phyloP scores from a whole-genome alignment of 2,888 invertebrate species.

The Agelastica alni region DNA sequence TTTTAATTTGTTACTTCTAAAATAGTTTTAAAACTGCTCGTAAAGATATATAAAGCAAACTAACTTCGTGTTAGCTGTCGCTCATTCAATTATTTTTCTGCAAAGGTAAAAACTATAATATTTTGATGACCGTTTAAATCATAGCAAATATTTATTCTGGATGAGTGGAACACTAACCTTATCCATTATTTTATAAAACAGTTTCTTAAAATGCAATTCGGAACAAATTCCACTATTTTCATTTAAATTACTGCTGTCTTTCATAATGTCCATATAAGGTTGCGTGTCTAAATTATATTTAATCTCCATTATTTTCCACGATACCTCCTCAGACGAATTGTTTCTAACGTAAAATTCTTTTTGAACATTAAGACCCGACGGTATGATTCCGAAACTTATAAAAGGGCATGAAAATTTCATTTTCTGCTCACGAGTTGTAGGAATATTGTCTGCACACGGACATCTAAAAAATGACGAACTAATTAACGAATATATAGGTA shows the following conservation, averaged over 20 bases:
- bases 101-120: too few species aligned
- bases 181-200: conserved; percentile 30
- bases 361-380: conserved; percentile 34
- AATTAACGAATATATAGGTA: too few species aligned
- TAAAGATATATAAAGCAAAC: too few species aligned
- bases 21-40: too few species aligned
- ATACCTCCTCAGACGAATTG: conserved; percentile 30
- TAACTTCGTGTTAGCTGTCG: too few species aligned
- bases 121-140: too few species aligned
- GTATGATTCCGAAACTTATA: conserved; percentile 45
- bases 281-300: conserved; percentile 37
- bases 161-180: too few species aligned
- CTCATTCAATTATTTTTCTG: too few species aligned
- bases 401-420: conserved; percentile 37
- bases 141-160: too few species aligned
- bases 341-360: conserved; percentile 43
- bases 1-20: too few species aligned
- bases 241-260: conserved; percentile 21
- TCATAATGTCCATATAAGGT: conserved; percentile 32
- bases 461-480: too few species aligned
- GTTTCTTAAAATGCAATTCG: conserved; percentile 10
- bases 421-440: conserved; percentile 4
- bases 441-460: neutral
- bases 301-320: conserved; percentile 47
- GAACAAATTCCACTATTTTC: conserved; percentile 22